These are phyloP conservation scores for Toxotes lorentzi DNA, from an alignment of 2,797 vertebrate species.

Conservation along the genomic window DNA sequence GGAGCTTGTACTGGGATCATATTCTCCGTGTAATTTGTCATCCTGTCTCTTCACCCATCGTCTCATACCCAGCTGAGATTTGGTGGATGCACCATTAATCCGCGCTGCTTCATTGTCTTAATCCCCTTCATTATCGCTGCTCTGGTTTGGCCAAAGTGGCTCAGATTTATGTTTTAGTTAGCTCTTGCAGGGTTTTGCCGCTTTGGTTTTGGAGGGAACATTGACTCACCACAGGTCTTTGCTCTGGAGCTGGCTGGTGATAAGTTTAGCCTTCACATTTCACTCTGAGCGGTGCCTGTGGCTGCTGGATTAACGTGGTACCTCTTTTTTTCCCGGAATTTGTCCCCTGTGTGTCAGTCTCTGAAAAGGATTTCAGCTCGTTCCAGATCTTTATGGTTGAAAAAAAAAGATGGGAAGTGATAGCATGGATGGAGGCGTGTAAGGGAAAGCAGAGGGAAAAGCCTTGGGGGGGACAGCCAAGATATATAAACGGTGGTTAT, in stretches of 20 bases:
- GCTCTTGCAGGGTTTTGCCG: slow-evolving; percentile 37
- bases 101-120: slow-evolving; percentile 56
- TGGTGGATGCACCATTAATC: slow-evolving; percentile 65
- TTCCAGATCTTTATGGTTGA: slow-evolving; percentile 49
- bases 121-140: slow-evolving; percentile 66
- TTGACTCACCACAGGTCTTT: slow-evolving; percentile 59
- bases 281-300: slow-evolving; percentile 21
- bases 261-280: slow-evolving; percentile 45
- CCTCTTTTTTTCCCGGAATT: background rate
- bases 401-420: slow-evolving; percentile 53
- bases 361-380: background rate
- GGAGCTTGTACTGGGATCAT: slow-evolving; percentile 14
- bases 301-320: slow-evolving; percentile 41
- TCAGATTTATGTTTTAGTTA: slow-evolving; percentile 60
- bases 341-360: slow-evolving; percentile 32
- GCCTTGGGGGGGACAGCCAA: slow-evolving; percentile 20
- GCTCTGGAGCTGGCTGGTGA: slow-evolving; percentile 31
- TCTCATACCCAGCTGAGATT: slow-evolving; percentile 52
- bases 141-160: slow-evolving; percentile 50
- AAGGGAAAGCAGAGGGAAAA: slow-evolving; percentile 42
- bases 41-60: slow-evolving; percentile 36
- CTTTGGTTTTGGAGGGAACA: slow-evolving; percentile 66
- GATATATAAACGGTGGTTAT: slow-evolving; percentile 63
- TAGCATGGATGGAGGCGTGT: slow-evolving; percentile 49
- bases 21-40: slow-evolving; percentile 51